These are phyloP conservation scores for Spinus olivaceus DNA, from an alignment of 2,797 vertebrate species.

Conservation along the genomic window DNA sequence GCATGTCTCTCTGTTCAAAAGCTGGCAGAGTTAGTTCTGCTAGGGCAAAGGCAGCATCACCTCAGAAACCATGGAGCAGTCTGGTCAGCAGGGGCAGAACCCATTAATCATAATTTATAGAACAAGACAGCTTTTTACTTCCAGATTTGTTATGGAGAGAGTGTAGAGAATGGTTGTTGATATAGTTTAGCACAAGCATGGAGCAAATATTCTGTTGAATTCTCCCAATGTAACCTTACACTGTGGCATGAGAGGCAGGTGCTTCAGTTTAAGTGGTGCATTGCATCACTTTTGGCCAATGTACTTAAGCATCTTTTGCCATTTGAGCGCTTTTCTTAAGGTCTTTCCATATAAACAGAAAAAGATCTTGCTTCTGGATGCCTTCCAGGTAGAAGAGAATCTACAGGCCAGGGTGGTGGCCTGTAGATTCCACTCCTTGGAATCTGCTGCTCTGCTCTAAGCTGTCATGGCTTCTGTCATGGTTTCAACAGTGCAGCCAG, in stretches of 20 bases:
- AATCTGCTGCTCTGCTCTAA: not conserved
- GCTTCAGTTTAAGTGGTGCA: not conserved
- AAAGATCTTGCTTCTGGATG: not conserved
- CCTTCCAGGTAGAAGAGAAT: not conserved
- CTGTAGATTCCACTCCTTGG: not conserved
- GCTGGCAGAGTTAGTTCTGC: not conserved
- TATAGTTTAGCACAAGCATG: not conserved
- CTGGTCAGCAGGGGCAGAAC: not conserved
- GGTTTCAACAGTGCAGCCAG: fast-evolving
- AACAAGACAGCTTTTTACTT: not conserved
- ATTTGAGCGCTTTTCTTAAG: not conserved
- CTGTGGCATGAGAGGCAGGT: not conserved
- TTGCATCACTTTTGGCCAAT: not conserved
- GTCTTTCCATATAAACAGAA: not conserved
- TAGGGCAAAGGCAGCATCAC: not conserved
- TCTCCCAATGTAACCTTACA: not conserved
- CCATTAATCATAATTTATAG: not conserved
- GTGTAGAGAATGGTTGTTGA: not conserved
- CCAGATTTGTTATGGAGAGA: not conserved
- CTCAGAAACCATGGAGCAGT: not conserved
- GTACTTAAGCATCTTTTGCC: not conserved
- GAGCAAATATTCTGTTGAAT: not conserved
- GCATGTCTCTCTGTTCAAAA: not conserved
- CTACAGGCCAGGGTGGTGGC: fast-evolving
- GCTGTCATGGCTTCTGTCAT: not conserved